These are phyloP conservation scores for Pyralis farinalis DNA, from an alignment of 2,888 invertebrate species.

Conservation along the genomic window DNA sequence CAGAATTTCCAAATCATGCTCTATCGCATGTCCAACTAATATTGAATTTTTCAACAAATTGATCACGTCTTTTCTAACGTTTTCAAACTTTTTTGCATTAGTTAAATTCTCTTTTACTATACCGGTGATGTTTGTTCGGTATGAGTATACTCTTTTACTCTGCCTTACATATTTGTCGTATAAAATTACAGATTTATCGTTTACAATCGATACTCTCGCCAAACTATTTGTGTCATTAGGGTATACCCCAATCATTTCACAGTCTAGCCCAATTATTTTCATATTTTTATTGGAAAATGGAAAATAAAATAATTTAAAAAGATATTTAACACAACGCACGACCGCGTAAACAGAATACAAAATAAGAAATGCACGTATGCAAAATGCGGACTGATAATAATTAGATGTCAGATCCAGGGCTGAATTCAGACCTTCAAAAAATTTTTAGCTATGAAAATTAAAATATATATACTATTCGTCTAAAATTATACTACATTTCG, in stretches of 20 bases:
- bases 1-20: not conserved
- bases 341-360: too few species aligned
- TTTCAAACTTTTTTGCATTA: not conserved
- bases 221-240: not conserved
- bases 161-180: constrained; percentile 2
- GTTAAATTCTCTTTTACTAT: not conserved
- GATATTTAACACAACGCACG: too few species aligned
- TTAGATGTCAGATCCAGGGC: too few species aligned
- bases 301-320: too few species aligned
- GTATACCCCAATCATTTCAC: not conserved
- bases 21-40: not conserved
- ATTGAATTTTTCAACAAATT: not conserved
- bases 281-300: too few species aligned
- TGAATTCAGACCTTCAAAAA: too few species aligned
- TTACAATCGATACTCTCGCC: constrained; percentile 1
- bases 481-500: too few species aligned
- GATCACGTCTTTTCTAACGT: not conserved
- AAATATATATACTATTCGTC: too few species aligned
- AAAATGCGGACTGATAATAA: too few species aligned
- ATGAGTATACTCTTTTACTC: not conserved
- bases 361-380: too few species aligned
- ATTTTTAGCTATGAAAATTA: too few species aligned
- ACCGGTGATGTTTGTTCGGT: not conserved
- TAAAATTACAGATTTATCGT: not conserved
- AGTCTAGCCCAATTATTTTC: constrained; percentile 1